Evolutionary conservation across 2,113 vertebrate genomes (phyloP).

Genomic region (Cottus gobio): DNA sequence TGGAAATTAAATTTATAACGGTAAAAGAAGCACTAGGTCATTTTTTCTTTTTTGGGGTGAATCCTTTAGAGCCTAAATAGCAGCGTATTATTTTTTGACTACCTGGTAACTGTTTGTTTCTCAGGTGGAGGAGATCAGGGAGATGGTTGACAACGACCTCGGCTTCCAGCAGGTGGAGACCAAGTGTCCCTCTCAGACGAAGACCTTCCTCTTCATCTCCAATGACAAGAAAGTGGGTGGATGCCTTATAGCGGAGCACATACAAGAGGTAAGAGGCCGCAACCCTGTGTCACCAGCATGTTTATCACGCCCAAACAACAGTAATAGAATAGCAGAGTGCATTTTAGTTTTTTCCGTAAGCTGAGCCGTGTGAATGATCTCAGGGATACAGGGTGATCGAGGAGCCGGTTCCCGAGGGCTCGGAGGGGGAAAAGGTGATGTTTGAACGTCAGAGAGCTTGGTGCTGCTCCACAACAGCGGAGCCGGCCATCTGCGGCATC

Average conservation of each 20-base stretch:
- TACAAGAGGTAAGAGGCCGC: constrained; percentile 91
- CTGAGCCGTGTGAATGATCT: neutral
- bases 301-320: neutral
- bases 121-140: constrained; percentile 97
- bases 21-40: neutral
- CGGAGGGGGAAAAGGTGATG: constrained; percentile 94
- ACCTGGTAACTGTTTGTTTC: neutral
- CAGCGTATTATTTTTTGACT: neutral
- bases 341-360: neutral
- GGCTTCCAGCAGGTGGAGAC: constrained; percentile 97
- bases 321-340: neutral
- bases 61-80: neutral
- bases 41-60: neutral
- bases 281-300: too few relatives aligned
- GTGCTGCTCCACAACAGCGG: constrained; percentile 95
- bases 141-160: constrained; percentile 99
- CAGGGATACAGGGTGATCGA: constrained; percentile 98
- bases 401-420: constrained; percentile 88
- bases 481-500: constrained; percentile 96
- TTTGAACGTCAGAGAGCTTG: constrained; percentile 97
- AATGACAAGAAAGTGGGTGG: constrained; percentile 97
- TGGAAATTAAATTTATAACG: neutral
- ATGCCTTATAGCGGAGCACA: constrained; percentile 98
- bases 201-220: constrained; percentile 98
- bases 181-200: constrained; percentile 95